Conservation (phyloP, 2,113 vertebrate species). For the Callipepla californica region DNA sequence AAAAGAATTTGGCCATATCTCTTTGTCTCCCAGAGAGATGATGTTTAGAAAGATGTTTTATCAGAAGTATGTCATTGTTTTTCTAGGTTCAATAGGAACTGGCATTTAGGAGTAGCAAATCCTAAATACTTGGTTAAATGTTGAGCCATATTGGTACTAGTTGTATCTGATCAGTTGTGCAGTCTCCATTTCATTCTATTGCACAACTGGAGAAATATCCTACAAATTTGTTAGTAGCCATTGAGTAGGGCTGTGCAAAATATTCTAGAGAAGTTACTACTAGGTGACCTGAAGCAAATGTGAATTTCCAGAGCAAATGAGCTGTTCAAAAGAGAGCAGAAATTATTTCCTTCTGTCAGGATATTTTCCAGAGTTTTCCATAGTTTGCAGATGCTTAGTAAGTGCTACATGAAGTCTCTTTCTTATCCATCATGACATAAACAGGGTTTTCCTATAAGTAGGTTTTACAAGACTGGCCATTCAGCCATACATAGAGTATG, state of each 20-base stretch:
- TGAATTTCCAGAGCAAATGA: background rate
- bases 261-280: background rate
- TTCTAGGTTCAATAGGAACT: background rate
- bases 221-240: background rate
- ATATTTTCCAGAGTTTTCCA: background rate
- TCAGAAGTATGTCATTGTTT: slow-evolving; percentile 28
- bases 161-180: background rate
- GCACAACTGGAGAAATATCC: background rate
- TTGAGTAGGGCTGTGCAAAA: background rate
- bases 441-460: background rate
- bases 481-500: fast-evolving
- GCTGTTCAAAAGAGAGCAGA: background rate
- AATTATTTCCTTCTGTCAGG: background rate
- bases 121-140: background rate
- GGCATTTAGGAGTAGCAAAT: background rate
- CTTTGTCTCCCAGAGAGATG: too few relatives aligned
- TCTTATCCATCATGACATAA: background rate
- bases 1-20: too few relatives aligned
- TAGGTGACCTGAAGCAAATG: background rate
- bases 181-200: background rate
- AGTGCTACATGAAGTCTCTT: background rate
- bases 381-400: background rate
- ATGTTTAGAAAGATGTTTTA: slow-evolving; percentile 25
- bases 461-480: fast-evolving
- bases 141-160: background rate